Evolutionary conservation across 2,888 invertebrate genomes (phyloP).

Genomic region (Drosophila demipolita): DNA sequence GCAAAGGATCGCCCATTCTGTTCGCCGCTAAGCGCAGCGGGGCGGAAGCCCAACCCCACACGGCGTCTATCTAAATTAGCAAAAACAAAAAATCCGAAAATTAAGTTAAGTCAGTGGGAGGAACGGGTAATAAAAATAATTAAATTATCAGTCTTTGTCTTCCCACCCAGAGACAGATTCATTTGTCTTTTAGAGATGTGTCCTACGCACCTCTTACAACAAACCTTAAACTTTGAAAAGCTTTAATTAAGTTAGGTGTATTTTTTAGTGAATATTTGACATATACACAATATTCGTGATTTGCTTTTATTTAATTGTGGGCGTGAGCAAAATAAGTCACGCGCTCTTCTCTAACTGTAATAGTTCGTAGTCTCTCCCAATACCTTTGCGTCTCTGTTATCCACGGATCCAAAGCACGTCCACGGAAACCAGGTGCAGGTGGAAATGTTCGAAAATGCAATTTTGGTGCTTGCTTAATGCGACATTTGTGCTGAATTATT

Average conservation of each 20-base stretch:
- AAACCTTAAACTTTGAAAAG: background rate
- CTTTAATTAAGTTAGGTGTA: background rate
- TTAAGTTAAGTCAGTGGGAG: background rate
- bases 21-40: slow-evolving; percentile 86
- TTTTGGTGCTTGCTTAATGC: slow-evolving; percentile 78
- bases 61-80: slow-evolving; percentile 92
- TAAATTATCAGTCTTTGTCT: slow-evolving; percentile 19
- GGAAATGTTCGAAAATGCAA: slow-evolving; percentile 84
- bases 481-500: slow-evolving; percentile 66
- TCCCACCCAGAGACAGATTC: slow-evolving; percentile 18
- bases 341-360: slow-evolving; percentile 43
- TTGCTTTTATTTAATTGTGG: background rate
- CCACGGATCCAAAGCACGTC: slow-evolving; percentile 85
- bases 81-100: background rate
- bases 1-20: slow-evolving; percentile 86
- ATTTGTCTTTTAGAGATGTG: background rate
- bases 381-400: slow-evolving; percentile 85
- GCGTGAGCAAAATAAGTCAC: slow-evolving; percentile 36
- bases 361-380: slow-evolving; percentile 21
- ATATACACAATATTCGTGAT: background rate
- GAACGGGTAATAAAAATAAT: slow-evolving; percentile 3
- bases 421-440: slow-evolving; percentile 83
- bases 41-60: slow-evolving; percentile 97
- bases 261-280: background rate
- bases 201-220: background rate